phyloP scores from a whole-genome alignment of 2,113 vertebrate genomes.

The Pungitius pungitius region DNA sequence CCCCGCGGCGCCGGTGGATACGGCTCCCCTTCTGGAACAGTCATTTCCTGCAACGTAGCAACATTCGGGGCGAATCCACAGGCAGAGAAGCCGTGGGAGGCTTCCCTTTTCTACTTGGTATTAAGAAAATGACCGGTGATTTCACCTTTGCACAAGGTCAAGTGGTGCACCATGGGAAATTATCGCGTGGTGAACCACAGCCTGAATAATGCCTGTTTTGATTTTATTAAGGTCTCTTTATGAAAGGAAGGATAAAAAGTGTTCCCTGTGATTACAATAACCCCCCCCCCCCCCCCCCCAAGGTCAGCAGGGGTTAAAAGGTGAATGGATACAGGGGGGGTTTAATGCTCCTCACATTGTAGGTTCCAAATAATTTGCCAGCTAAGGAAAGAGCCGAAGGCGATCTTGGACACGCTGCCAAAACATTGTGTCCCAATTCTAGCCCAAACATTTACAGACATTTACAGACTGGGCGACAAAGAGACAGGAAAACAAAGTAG shows the following conservation, averaged over 20 bases:
- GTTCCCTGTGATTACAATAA: conserved; percentile 35
- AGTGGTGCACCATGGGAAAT: neutral
- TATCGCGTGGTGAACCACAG: neutral
- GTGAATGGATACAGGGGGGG: conserved; percentile 27
- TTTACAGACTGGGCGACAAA: neutral
- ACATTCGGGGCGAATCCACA: conserved; percentile 52
- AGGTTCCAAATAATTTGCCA: conserved; percentile 37
- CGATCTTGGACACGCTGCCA: conserved; percentile 25
- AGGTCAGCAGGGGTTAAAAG: conserved; percentile 24
- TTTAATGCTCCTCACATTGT: conserved; percentile 51
- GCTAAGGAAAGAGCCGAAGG: conserved; percentile 56
- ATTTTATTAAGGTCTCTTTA: neutral
- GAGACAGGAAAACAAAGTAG: neutral
- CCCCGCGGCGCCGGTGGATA: conserved; percentile 58
- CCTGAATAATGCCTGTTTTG: neutral
- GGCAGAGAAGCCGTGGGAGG: conserved; percentile 21
- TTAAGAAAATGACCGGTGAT: conserved; percentile 23
- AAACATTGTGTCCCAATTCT: conserved; percentile 44
- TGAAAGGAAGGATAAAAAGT: too few species aligned
- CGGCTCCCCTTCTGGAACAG: conserved; percentile 65
- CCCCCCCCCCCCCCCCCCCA: too few species aligned
- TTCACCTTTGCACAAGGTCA: conserved; percentile 21
- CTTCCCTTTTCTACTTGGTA: conserved; percentile 18
- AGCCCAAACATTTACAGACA: conserved; percentile 45
- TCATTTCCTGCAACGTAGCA: conserved; percentile 63